Evolutionary conservation across 2,888 invertebrate genomes (phyloP).

Genomic region (Monochamus alternatus): DNA sequence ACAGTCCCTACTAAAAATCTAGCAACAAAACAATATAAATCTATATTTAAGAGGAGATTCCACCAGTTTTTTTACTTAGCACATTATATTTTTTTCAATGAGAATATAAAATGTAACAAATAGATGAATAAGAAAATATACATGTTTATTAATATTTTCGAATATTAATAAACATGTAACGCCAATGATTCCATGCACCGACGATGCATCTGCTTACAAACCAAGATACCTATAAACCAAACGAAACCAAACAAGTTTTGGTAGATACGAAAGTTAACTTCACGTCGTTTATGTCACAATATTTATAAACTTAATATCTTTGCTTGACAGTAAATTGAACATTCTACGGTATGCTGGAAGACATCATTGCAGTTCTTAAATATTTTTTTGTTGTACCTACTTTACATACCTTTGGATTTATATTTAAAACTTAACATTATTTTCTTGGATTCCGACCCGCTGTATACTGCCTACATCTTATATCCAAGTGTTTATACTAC

Average conservation of each 20-base stretch:
- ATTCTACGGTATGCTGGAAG: neutral
- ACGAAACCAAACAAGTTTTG: constrained; percentile 1
- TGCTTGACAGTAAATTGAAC: constrained; percentile 1
- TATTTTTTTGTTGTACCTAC: neutral
- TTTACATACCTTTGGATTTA: neutral
- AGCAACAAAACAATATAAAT: no score
- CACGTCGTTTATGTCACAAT: constrained; percentile 8
- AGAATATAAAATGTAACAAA: no score
- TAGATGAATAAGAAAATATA: no score
- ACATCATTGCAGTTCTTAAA: neutral
- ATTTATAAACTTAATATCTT: constrained; percentile 7
- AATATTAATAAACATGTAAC: neutral
- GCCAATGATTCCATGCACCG: neutral
- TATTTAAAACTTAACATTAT: neutral
- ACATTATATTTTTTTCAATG: no score
- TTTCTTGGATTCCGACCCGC: neutral
- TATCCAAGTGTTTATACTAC: neutral
- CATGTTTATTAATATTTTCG: no score
- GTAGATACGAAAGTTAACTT: constrained; percentile 6
- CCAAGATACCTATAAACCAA: neutral
- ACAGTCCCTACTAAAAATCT: no score
- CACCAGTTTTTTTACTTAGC: no score
- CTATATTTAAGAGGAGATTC: no score
- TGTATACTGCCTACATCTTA: neutral
- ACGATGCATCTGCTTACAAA: constrained; percentile 1